Conservation (phyloP, 2,113 vertebrate genomes). For the Canis aureus region DNA sequence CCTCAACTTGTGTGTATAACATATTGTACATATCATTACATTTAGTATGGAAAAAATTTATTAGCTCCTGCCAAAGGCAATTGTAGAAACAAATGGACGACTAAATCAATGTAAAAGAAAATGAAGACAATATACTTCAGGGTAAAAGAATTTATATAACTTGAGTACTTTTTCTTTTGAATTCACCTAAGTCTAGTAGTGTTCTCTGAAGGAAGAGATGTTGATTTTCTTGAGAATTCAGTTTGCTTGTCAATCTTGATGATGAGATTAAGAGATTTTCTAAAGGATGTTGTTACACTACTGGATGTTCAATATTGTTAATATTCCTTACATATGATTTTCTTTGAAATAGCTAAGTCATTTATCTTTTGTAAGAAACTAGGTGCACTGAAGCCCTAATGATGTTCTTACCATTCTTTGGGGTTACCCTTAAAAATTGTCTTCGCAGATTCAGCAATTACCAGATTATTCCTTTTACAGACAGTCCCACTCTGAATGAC, state of each 20-base stretch:
- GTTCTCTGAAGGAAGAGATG: constrained; percentile 12
- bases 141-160: background rate
- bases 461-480: constrained; percentile 6
- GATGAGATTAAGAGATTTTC: constrained; percentile 61
- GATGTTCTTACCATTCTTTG: background rate
- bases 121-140: background rate
- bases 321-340: constrained; percentile 2
- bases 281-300: background rate
- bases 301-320: constrained; percentile 26
- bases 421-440: constrained; percentile 49
- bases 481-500: background rate
- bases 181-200: background rate
- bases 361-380: constrained; percentile 39
- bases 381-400: background rate
- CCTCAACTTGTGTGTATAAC: background rate
- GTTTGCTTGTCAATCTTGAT: constrained; percentile 60
- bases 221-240: constrained; percentile 51
- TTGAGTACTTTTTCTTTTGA: constrained; percentile 23
- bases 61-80: background rate
- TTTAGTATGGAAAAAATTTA: background rate
- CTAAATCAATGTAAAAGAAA: constrained; percentile 40
- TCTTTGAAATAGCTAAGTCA: constrained; percentile 33
- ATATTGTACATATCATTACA: background rate
- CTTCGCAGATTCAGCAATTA: constrained; percentile 3
- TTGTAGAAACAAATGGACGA: constrained; percentile 3